Conservation (phyloP, 2,113 vertebrate species). For the Ailurus styani region DNA sequence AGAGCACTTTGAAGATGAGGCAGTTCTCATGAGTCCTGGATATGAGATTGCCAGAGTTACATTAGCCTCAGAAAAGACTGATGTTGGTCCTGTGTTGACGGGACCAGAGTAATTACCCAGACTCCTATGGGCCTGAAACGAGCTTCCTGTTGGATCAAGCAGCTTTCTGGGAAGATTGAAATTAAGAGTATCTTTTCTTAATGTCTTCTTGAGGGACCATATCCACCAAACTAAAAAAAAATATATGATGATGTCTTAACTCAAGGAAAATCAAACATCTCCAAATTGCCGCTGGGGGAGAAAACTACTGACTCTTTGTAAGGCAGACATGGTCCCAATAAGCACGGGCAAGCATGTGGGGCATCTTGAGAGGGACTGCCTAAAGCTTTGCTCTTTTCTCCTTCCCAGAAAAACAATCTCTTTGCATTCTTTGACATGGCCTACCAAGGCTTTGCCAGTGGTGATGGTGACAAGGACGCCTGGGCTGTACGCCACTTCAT, state of each 20-base stretch:
- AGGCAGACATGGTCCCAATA: background rate
- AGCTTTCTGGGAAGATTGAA: background rate
- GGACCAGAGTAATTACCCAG: background rate
- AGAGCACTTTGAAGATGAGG: background rate
- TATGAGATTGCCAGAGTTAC: background rate
- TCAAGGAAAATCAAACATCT: background rate
- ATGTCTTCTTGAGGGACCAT: background rate
- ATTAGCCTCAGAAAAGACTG: background rate
- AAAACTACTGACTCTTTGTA: background rate
- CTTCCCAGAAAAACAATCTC: slow-evolving; percentile 91
- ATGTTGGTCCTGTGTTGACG: background rate
- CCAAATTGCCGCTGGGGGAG: background rate
- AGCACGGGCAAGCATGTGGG: background rate
- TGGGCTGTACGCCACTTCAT: slow-evolving; percentile 98
- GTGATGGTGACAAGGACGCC: slow-evolving; percentile 93
- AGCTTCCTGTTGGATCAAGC: background rate
- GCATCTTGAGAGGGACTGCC: background rate
- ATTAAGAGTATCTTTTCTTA: background rate
- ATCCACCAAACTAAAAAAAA: background rate
- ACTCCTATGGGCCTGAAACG: background rate
- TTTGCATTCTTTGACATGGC: slow-evolving; percentile 98
- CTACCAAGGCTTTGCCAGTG: slow-evolving; percentile 98
- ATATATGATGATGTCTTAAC: background rate
- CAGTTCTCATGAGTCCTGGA: background rate
- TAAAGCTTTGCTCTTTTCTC: slow-evolving; percentile 7